phyloP scores from a whole-genome alignment of 1,140 invertebrate species.

The Spodoptera litura region DNA sequence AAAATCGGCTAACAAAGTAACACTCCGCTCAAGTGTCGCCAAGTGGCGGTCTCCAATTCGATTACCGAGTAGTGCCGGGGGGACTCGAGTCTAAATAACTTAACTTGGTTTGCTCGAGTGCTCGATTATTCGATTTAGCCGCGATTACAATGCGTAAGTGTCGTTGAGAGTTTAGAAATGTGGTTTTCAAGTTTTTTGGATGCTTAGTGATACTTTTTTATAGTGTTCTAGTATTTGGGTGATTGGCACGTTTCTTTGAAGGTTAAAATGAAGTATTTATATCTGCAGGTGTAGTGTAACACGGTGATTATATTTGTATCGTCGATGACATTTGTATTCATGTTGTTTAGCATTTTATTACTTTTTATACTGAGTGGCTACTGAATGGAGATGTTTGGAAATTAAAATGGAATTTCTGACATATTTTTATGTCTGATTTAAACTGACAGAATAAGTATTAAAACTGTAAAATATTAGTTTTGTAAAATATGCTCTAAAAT shows the following conservation, averaged over 20 bases:
- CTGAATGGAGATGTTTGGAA: conserved; percentile 7
- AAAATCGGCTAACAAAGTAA: conserved; percentile 82
- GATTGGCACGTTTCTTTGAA: conserved; percentile 41
- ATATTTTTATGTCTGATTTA: too few relatives aligned
- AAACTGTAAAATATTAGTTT: too few relatives aligned
- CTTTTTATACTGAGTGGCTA: conserved; percentile 23
- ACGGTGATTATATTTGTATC: conserved; percentile 41
- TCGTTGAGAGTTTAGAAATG: conserved; percentile 61
- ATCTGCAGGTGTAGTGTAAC: conserved; percentile 31
- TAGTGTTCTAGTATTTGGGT: conserved; percentile 37
- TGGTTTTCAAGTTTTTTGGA: conserved; percentile 52
- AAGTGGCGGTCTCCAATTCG: conserved; percentile 80
- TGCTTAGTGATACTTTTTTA: conserved; percentile 10
- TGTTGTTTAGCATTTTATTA: conserved; percentile 35
- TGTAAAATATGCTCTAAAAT: too few relatives aligned
- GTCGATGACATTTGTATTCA: conserved; percentile 42
- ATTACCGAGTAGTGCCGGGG: conserved; percentile 79
- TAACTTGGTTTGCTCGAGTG: conserved; percentile 76
- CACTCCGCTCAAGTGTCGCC: conserved; percentile 74
- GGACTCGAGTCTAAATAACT: conserved; percentile 71
- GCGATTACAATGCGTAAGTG: conserved; percentile 79
- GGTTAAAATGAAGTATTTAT: conserved; percentile 36
- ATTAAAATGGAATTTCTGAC: conserved; percentile 11
- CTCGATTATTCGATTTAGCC: conserved; percentile 78
- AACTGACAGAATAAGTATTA: too few relatives aligned